Base-by-base conservation (phyloP, 2,888 invertebrate genomes). In the Hecatera dysodea region DNA sequence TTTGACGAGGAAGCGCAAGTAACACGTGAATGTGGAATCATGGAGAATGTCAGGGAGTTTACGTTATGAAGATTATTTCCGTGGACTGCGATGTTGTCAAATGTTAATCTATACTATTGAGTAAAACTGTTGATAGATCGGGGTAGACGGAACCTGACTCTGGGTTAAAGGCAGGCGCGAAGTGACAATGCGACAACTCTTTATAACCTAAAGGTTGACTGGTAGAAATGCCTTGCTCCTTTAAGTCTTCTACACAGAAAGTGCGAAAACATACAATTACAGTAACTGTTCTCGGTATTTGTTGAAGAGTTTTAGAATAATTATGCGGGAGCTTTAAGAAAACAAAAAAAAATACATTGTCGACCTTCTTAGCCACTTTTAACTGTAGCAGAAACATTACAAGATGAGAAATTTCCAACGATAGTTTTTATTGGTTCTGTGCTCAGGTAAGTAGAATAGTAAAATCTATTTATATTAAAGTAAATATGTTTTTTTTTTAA, bases 1-100 rank as follows among this genome's bases (percentile, higher is more conserved):
- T 67, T 71, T 64, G 33, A 72, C 48, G 44, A 72, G 78, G 78
- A 72, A 76, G 60, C 22, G 2, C 1, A 4, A 59, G 19, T 33
- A 33, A 46, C n/a, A 44, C 44, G 64, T 74, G 15, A 27, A 4
- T 46, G 9, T 22, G 8, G 22, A 42, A 42, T 12, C 17, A 53
- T 71, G 65, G 52, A 74, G 74, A 71, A 74, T 65, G 15, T 22
- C 36, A 46, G 15, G 15, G n/a, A 46, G 29, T 61, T 27, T 1
- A 15, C 19, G 19, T 55, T 27, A 56, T 22, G 36, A 24, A 9
- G 2, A 7, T 6, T 0, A n/a, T 77, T 77, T 75, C 60, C 33
- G 39, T 48, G 33, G 24, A 24, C 29, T 24, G 9, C 67, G 44
- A 8, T 39, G 39, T 46, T 75, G 42, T 24, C 48, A 27, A 42